These are phyloP conservation scores for Diaprepes abbreviatus DNA, from an alignment of 2,888 invertebrate genomes.

Conservation along the genomic window DNA sequence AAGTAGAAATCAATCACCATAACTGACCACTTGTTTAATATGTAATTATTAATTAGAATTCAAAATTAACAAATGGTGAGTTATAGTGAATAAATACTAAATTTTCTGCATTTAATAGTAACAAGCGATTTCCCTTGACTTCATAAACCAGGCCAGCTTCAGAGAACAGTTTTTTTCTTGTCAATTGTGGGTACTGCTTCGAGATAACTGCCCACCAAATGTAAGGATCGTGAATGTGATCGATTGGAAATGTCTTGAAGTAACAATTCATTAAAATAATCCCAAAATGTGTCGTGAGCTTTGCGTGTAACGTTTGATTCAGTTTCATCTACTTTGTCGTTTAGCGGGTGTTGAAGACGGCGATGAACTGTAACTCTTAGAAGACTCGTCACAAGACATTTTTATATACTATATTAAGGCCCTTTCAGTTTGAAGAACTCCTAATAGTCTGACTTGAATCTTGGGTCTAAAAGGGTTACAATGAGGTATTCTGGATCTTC, in stretches of 20 bases:
- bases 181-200: constrained; percentile 52
- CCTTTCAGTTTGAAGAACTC: constrained; percentile 54
- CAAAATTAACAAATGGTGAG: constrained; percentile 27
- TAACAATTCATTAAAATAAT: constrained; percentile 53
- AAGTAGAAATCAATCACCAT: too few relatives aligned
- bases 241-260: constrained; percentile 54
- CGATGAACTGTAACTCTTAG: constrained; percentile 32
- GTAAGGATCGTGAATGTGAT: constrained; percentile 53
- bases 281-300: constrained; percentile 51
- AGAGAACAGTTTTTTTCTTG: constrained; percentile 55
- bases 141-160: constrained; percentile 53
- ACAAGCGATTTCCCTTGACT: constrained; percentile 48
- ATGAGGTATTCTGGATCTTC: too few relatives aligned
- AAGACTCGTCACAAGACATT: constrained; percentile 55
- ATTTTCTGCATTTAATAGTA: constrained; percentile 35
- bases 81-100: constrained; percentile 39
- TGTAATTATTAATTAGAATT: neutral
- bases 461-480: too few relatives aligned
- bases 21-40: too few relatives aligned
- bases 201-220: constrained; percentile 54
- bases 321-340: constrained; percentile 43
- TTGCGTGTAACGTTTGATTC: constrained; percentile 39
- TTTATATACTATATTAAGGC: constrained; percentile 55
- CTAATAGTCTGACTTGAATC: constrained; percentile 23
- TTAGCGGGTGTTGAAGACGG: constrained; percentile 16